Evolutionary conservation across 2,113 vertebrate genomes (phyloP).

Genomic region (Numenius arquata): DNA sequence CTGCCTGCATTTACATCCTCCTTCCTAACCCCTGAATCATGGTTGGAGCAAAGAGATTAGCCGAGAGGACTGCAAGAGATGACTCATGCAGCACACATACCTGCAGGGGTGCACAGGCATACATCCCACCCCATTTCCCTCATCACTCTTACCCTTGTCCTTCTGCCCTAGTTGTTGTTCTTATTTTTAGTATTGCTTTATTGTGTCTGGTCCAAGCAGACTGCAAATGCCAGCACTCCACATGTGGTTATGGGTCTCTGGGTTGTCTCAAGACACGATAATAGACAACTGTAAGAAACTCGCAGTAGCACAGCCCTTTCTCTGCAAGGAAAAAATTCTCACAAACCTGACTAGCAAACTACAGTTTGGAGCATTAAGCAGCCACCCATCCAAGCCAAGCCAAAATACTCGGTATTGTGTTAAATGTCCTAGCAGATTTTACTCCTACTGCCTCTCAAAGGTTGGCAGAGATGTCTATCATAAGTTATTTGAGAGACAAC

Average conservation of each 20-base stretch:
- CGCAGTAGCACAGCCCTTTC: background rate
- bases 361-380: background rate
- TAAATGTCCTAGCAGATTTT: slow-evolving; percentile 30
- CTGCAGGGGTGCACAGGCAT: background rate
- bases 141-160: background rate
- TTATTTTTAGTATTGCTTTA: background rate
- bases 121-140: fast-evolving
- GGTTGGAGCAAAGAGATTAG: background rate
- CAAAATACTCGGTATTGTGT: background rate
- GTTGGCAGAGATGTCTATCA: slow-evolving; percentile 28
- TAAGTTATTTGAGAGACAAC: background rate
- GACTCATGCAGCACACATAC: background rate
- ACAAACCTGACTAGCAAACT: background rate
- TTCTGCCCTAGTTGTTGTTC: background rate
- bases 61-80: background rate
- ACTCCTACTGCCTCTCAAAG: background rate
- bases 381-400: background rate
- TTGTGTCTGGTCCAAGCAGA: background rate
- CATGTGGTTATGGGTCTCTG: fast-evolving
- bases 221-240: background rate
- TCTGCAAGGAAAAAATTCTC: background rate
- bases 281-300: background rate
- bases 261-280: background rate
- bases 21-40: background rate
- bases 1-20: background rate